phyloP scores from a whole-genome alignment of 1,140 invertebrate genomes.

The Drosophila persimilis region DNA sequence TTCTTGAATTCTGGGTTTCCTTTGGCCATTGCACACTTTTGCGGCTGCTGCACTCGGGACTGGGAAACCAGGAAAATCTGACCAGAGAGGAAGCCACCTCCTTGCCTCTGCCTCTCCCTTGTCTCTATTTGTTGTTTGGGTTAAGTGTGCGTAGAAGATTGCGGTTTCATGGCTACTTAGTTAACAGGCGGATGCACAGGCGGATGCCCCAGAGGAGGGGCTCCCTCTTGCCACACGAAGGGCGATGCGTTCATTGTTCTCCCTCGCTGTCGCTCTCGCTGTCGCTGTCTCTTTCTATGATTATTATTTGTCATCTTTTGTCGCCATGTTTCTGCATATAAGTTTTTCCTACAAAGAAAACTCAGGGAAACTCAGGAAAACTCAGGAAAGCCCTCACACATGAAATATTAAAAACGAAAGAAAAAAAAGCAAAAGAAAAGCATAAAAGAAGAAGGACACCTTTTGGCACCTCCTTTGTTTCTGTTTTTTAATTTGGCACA shows the following conservation, averaged over 20 bases:
- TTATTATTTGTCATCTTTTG: conserved; percentile 51
- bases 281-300: conserved; percentile 35
- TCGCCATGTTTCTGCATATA: conserved; percentile 38
- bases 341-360: conserved; percentile 60
- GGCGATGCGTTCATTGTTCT: neutral
- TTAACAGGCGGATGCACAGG: conserved; percentile 25
- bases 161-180: conserved; percentile 47
- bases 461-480: conserved; percentile 78
- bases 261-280: neutral
- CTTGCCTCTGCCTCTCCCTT: neutral
- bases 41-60: conserved; percentile 63
- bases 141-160: conserved; percentile 11
- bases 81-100: conserved; percentile 18
- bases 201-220: neutral
- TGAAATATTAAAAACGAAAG: conserved; percentile 68
- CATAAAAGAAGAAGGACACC: conserved; percentile 29
- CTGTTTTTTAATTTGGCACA: conserved; percentile 75
- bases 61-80: conserved; percentile 62
- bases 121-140: conserved; percentile 8
- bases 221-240: too few species aligned
- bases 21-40: conserved; percentile 35
- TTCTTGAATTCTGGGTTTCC: neutral
- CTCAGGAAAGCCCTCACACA: conserved; percentile 34
- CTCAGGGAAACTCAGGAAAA: conserved; percentile 45
- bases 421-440: conserved; percentile 49